Evolutionary conservation across 1,140 invertebrate genomes (phyloP), one percentile per base, ranked within the genome.

Genomic region (Riptortus pedestris): DNA sequence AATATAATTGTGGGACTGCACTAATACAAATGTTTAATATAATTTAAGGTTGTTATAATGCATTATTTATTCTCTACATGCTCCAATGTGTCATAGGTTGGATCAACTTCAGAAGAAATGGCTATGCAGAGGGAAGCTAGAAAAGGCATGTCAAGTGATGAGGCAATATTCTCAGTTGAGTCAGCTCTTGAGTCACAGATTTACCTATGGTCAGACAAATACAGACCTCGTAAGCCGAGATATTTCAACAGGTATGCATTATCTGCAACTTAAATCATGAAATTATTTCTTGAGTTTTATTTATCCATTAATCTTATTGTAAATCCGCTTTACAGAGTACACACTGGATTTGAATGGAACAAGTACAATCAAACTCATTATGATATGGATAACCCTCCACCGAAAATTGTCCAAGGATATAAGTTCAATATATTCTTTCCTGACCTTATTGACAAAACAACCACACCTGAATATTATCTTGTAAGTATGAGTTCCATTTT

Each of bases 371-470:
- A 99, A 77, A 99, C 96, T 18, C 96, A 99, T 79, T 99, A 99
- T 75, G 96, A 99, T 74, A 96, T 98, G 86, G 97, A 99, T 76
- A 99, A 99, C 81, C 96, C 97, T 43, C 97, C 97, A 18, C 97
- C 97, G 0, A 99, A 99, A 79, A 98, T 99, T 73, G 97, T 99
- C 0, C 96, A 99, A 76, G 97, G 97, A 27, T 99, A 99, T 78
- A 99, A 99, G 75, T 99, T 99, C 77, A 99, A 99, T 78, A 99
- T 99, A 67, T 99, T 99, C 78, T 99, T 98, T 80, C 96, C 96
- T 0, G 97, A 99, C 81, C 80, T 99, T 47, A 97, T 99, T 70
- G 93, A 99, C 73, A 96, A 96, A 72, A 84, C 83, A 57, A 82
- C 87, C 60, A 96, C 96, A 12, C 97, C 96, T 0, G 86, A 93